Evolutionary conservation across 1,140 invertebrate species (phyloP).

Genomic region (Pogonomyrmex californicus): DNA sequence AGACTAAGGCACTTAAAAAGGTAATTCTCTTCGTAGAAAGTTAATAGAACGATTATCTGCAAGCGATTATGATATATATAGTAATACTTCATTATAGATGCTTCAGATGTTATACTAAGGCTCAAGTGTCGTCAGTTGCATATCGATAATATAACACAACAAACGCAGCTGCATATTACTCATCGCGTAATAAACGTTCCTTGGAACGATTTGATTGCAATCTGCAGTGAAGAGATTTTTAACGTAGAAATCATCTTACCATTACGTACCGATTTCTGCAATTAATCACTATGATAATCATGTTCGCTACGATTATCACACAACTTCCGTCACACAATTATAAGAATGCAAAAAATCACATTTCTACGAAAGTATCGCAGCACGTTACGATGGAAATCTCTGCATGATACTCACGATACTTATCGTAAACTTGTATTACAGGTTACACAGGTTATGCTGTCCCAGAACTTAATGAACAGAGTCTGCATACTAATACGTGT

Average conservation of each 20-base stretch:
- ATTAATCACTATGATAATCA: constrained; percentile 42
- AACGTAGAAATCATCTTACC: not conserved
- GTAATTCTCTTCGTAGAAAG: not conserved
- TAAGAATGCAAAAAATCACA: constrained; percentile 16
- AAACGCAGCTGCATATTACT: constrained; percentile 35
- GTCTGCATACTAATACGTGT: not conserved
- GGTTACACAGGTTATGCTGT: not conserved
- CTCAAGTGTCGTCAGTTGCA: not conserved
- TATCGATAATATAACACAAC: constrained; percentile 28
- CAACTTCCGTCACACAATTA: constrained; percentile 21
- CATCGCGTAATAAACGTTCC: constrained; percentile 13
- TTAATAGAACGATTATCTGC: not conserved
- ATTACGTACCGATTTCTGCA: constrained; percentile 5
- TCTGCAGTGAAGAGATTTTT: constrained; percentile 37
- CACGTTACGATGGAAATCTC: not conserved
- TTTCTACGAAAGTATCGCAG: not conserved
- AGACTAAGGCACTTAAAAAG: not conserved
- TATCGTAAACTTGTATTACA: constrained; percentile 1
- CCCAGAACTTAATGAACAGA: not conserved
- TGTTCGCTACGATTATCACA: not conserved
- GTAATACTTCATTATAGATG: not conserved
- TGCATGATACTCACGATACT: not conserved
- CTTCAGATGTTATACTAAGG: not conserved
- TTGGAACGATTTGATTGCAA: constrained; percentile 44
- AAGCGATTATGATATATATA: not conserved